Base-by-base conservation (phyloP, 2,113 vertebrate species). In the Lepidothrix coronata region DNA sequence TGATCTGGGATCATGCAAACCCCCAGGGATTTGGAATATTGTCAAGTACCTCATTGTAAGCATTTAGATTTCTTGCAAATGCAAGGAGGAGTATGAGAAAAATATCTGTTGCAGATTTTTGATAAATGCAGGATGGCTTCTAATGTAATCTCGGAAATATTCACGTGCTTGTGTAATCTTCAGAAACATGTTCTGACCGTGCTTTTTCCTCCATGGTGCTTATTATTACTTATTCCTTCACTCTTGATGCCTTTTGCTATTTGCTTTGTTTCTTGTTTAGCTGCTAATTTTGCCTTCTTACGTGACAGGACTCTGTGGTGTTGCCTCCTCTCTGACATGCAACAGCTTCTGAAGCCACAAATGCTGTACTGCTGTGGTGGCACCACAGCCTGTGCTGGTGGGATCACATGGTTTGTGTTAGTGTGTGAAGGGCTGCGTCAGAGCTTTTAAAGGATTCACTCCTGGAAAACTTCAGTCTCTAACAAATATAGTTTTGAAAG, bases 291-390 rank as follows among this genome's bases (percentile, higher is more conserved):
- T 71, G n/a, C 44, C 20, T 91, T 85, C 30, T 70, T 76, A 33
- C 0, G 0, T 44, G n/a, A 18, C 12, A 35, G 22, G 39, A 25
- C 25, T 62, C 79, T 55, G 58, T 80, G 57, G 41, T 37, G 31
- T 15, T 76, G 46, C 12, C 31, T 73, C 18, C 31, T 80, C 28
- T 79, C 44, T 76, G 58, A 41, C 63, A 13, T 5, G 30, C 48
- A 76, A 24, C 77, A 81, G 22, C 67, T 65, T 52, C 44, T 41
- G 6, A 7, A 71, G 46, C 35, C 35, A 11, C 17, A 4, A 62
- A 4, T 16, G 13, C n/a, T 55, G 10, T 6, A 4, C 6, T 37
- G 18, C 61, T 22, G 1, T 7, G 71, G 31, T 19, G 0, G 0
- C 31, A 37, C 20, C 61, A 43, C 62, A 54, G 65, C 4, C 51